Evolutionary conservation across 2,113 vertebrate genomes (phyloP).

Genomic region (Spea bombifrons): DNA sequence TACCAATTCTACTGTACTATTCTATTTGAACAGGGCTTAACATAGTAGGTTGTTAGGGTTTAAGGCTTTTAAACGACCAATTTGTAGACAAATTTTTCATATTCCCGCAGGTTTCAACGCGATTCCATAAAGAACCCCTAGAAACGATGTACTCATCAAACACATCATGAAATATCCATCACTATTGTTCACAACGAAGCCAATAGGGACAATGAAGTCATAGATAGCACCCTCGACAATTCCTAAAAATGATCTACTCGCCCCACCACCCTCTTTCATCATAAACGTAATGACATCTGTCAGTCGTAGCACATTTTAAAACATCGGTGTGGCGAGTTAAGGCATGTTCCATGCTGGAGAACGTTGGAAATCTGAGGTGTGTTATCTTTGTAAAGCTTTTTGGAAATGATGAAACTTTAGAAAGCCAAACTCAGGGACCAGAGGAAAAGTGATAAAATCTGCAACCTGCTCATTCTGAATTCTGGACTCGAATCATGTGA

Average conservation of each 20-base stretch:
- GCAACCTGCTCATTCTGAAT: slow-evolving; percentile 14
- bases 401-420: slow-evolving; percentile 14
- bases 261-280: neutral
- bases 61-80: no score
- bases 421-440: neutral
- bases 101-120: no score
- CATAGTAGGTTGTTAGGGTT: no score
- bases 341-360: neutral
- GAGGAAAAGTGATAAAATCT: slow-evolving; percentile 37
- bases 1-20: no score
- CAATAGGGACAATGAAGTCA: no score
- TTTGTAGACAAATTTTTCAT: no score
- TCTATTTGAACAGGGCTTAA: no score
- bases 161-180: no score
- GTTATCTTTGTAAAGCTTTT: slow-evolving; percentile 19
- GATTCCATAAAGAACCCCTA: no score
- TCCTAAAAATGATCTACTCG: neutral
- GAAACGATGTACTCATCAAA: no score
- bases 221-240: neutral
- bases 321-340: neutral
- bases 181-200: no score
- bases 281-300: neutral
- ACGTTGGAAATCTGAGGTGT: neutral
- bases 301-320: neutral
- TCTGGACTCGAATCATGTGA: neutral